phyloP scores from a whole-genome alignment of 2,888 invertebrate genomes.

The Harpalus rubripes region DNA sequence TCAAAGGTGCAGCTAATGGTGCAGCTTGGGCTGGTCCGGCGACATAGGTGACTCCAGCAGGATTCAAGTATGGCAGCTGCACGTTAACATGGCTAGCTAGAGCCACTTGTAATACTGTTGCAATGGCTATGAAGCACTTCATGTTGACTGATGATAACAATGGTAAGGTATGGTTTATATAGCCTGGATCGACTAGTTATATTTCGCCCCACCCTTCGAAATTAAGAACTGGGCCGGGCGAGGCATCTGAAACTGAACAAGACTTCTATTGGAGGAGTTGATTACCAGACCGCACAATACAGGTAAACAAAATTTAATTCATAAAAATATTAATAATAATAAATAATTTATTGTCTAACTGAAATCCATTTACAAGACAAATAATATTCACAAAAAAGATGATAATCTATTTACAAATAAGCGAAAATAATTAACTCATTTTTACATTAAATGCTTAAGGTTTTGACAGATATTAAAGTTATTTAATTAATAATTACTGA shows the following conservation, averaged over 20 bases:
- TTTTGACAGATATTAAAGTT: not conserved
- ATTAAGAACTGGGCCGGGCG: slow-evolving; percentile 58
- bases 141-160: slow-evolving; percentile 32
- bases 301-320: not conserved
- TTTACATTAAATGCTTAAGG: not conserved
- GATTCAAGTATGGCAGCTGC: slow-evolving; percentile 78
- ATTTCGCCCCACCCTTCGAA: slow-evolving; percentile 48
- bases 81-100: slow-evolving; percentile 73
- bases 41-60: slow-evolving; percentile 80
- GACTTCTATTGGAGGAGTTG: not conserved
- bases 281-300: not conserved
- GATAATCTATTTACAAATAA: not conserved
- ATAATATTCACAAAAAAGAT: too few species aligned
- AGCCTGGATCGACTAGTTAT: slow-evolving; percentile 12
- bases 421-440: not conserved
- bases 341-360: too few species aligned
- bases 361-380: too few species aligned
- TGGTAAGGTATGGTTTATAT: slow-evolving; percentile 51
- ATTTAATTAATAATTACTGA: not conserved
- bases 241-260: not conserved
- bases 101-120: slow-evolving; percentile 73
- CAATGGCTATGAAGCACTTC: slow-evolving; percentile 68
- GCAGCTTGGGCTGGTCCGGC: slow-evolving; percentile 71
- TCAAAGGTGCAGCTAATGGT: slow-evolving; percentile 68
- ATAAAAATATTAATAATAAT: too few species aligned